Evolutionary conservation across 2,797 vertebrate species (phyloP), one percentile per base, ranked within the genome.

Genomic region (Setipinna tenuifilis): DNA sequence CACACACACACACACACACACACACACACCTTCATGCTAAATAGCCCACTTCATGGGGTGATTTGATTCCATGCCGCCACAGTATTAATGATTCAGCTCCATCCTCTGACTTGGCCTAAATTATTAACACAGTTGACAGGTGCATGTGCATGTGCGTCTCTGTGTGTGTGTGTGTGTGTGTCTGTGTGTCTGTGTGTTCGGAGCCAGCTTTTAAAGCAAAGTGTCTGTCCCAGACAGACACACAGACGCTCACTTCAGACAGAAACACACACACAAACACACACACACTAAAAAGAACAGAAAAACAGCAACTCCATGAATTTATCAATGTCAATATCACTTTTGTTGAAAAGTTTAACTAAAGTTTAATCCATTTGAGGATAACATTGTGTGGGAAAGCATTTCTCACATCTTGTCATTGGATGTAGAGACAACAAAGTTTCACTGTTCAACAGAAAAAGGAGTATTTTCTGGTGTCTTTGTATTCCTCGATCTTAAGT

Each of bases 61-160:
- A 84, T 75, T 83, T 84, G 59, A 50, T 80, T 62, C 81, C 88
- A 84, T 87, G 85, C 87, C 86, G 87, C 85, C 83, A 61, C 84
- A 85, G 82, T 88, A 90, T 90, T 82, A 90, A 89, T 88, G 86
- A 90, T 90, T 90, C 85, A 90, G 86, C 75, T 89, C 62, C 88
- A 87, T 85, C 84, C 86, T 82, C 82, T 19, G 35, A 81, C 85
- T 85, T 82, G 78, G 68, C 81, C 59, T 89, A 68, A 87, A 90
- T 89, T 88, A 89, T 89, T 84, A 54, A 90, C 89, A 65, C 28
- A 65, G 23, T 28, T 28, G 62, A 28, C 62, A 65, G 62, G 78
- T 81, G 21, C 41, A 25, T 82, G 44, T 82, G 44, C 57, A 23
- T 25, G 81, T 16, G 81, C 16, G 11, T 31, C 6, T 14, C 11